These are phyloP conservation scores for Bugulina stolonifera DNA, from an alignment of 2,888 invertebrate genomes.

Conservation along the genomic window DNA sequence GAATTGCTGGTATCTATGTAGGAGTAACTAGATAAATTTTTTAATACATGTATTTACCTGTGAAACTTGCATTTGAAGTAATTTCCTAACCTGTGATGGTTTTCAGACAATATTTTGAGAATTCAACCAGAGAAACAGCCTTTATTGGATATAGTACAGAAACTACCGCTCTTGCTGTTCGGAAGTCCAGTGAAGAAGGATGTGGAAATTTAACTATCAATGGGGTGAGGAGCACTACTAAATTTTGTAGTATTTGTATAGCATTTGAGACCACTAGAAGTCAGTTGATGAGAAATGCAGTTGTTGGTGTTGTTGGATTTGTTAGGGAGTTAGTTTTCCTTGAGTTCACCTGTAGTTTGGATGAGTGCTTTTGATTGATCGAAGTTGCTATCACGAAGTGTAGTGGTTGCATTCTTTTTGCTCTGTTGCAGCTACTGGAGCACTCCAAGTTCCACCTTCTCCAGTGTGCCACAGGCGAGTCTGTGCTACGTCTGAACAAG, in stretches of 20 bases:
- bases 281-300: too few relatives aligned
- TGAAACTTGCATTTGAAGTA: neutral
- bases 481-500: slow-evolving; percentile 35
- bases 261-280: too few relatives aligned
- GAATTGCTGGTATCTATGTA: too few relatives aligned
- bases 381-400: too few relatives aligned
- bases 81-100: neutral
- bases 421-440: neutral
- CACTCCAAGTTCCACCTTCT: slow-evolving; percentile 36
- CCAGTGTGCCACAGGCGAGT: slow-evolving; percentile 44
- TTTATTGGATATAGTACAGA: slow-evolving; percentile 22
- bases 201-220: too few relatives aligned
- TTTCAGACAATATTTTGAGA: slow-evolving; percentile 22
- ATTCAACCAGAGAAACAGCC: neutral
- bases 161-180: slow-evolving; percentile 9
- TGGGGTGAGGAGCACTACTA: neutral
- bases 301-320: too few relatives aligned
- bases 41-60: too few relatives aligned
- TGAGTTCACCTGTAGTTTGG: too few relatives aligned
- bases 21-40: neutral
- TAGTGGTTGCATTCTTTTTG: neutral
- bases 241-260: neutral
- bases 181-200: neutral
- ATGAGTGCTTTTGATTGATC: too few relatives aligned
- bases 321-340: too few relatives aligned